Conservation (phyloP, 2,113 vertebrate species). For the Spea bombifrons region DNA sequence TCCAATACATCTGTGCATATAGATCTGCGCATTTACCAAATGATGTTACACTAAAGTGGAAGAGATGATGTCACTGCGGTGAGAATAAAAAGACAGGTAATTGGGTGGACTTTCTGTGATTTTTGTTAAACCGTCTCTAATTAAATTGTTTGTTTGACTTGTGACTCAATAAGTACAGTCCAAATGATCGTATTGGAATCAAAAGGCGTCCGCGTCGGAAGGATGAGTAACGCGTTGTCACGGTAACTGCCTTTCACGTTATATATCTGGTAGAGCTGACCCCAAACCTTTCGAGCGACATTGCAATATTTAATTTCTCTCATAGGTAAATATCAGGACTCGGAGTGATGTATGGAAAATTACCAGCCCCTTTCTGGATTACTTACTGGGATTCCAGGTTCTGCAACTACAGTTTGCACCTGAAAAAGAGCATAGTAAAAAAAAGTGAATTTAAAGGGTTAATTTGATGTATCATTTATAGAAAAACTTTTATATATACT, state of each 20-base stretch:
- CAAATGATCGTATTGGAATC: neutral
- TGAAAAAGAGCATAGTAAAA: neutral
- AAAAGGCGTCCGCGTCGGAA: neutral
- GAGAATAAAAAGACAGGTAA: no score
- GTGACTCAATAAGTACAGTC: neutral
- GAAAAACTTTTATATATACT: no score
- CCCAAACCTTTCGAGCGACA: neutral
- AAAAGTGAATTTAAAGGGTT: no score
- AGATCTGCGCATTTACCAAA: no score
- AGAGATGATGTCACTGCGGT: no score
- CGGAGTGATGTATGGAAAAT: neutral
- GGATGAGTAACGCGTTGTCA: neutral
- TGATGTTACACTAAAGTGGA: no score
- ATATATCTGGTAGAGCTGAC: neutral
- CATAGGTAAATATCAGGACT: neutral
- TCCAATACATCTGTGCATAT: no score
- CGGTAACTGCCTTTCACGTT: neutral
- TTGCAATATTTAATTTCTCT: neutral
- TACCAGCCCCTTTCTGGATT: neutral
- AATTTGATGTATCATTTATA: no score
- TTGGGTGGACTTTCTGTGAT: no score
- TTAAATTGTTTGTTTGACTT: slow-evolving; percentile 3
- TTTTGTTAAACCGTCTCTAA: neutral
- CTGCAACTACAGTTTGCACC: slow-evolving; percentile 6
- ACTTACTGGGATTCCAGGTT: slow-evolving; percentile 30